Percentiles rank a stretch among this genome's conserved stretches.
Conservation (phyloP, 2,797 vertebrate species). For the Enoplosus armatus region DNA sequence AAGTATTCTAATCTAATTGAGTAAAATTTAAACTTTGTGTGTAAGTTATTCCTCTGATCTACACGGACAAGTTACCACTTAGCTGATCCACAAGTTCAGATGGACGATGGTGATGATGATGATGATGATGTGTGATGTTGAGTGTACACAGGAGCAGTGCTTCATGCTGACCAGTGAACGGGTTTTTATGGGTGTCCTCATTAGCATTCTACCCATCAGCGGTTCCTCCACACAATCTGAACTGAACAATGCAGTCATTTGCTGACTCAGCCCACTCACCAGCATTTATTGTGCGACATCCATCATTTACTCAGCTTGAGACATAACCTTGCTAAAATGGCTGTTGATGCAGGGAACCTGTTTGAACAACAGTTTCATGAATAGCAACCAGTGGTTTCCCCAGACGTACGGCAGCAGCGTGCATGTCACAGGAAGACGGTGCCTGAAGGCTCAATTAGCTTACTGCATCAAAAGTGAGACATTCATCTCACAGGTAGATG, state of each 20-base stretch:
- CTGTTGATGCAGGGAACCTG: slow-evolving; percentile 30
- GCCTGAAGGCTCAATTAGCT: slow-evolving; percentile 58
- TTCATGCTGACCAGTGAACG: slow-evolving; percentile 43
- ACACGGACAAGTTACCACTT: neutral
- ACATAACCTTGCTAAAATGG: slow-evolving; percentile 42
- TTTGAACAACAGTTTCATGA: slow-evolving; percentile 45
- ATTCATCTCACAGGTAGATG: slow-evolving; percentile 31
- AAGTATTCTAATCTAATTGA: neutral
- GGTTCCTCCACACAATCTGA: slow-evolving; percentile 56
- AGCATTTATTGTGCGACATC: slow-evolving; percentile 59
- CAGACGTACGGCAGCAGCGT: slow-evolving; percentile 9
- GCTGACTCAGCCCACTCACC: slow-evolving; percentile 69
- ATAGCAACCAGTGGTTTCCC: slow-evolving; percentile 60
- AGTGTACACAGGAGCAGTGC: slow-evolving; percentile 17
- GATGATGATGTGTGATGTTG: neutral
- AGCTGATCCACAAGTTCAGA: slow-evolving; percentile 3
- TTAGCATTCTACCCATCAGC: slow-evolving; percentile 64
- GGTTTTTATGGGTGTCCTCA: slow-evolving; percentile 39
- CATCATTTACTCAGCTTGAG: slow-evolving; percentile 65
- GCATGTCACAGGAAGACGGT: slow-evolving; percentile 32
- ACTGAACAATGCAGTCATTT: slow-evolving; percentile 70
- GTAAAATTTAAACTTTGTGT: neutral
- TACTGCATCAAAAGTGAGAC: slow-evolving; percentile 50
- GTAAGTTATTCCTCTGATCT: neutral
- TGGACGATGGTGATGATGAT: neutral